Evolutionary conservation across 2,888 invertebrate species (phyloP).

Genomic region (Drosophila ezoana): DNA sequence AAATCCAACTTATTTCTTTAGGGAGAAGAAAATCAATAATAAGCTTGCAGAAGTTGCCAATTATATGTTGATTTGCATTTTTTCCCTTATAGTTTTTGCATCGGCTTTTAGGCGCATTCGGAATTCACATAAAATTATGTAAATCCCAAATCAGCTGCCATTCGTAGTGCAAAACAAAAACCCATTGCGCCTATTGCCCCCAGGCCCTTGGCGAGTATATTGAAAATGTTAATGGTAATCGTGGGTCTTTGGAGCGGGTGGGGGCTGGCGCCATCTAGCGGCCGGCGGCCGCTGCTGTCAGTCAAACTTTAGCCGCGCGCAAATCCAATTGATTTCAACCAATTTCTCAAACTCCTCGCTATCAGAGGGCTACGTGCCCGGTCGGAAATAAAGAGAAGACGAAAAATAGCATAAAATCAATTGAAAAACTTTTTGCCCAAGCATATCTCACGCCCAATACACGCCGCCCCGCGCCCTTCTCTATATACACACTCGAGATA

Average conservation of each 20-base stretch:
- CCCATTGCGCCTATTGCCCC: constrained; percentile 46
- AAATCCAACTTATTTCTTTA: neutral
- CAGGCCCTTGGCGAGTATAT: constrained; percentile 39
- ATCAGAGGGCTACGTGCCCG: constrained; percentile 56
- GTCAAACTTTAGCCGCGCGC: constrained; percentile 56
- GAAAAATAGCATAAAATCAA: constrained; percentile 77
- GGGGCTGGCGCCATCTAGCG: constrained; percentile 36
- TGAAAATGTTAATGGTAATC: constrained; percentile 59
- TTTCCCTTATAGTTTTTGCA: constrained; percentile 35
- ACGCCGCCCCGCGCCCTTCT: constrained; percentile 5
- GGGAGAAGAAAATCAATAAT: neutral
- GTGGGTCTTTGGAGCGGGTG: neutral
- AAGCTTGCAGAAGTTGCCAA: neutral
- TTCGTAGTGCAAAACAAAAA: constrained; percentile 50
- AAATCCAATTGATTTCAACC: constrained; percentile 81
- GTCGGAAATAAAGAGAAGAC: constrained; percentile 61
- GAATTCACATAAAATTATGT: constrained; percentile 55
- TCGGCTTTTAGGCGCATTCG: constrained; percentile 6
- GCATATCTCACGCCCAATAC: constrained; percentile 49
- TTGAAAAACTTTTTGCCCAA: constrained; percentile 72
- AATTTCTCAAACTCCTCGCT: constrained; percentile 49
- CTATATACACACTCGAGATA: constrained; percentile 58
- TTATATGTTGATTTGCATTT: neutral
- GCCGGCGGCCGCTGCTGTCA: constrained; percentile 54
- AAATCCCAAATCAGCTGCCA: constrained; percentile 56